Evolutionary conservation across 2,113 vertebrate genomes (phyloP), one percentile per base, ranked within the genome.

Genomic region (Paramisgurnus dabryanus): DNA sequence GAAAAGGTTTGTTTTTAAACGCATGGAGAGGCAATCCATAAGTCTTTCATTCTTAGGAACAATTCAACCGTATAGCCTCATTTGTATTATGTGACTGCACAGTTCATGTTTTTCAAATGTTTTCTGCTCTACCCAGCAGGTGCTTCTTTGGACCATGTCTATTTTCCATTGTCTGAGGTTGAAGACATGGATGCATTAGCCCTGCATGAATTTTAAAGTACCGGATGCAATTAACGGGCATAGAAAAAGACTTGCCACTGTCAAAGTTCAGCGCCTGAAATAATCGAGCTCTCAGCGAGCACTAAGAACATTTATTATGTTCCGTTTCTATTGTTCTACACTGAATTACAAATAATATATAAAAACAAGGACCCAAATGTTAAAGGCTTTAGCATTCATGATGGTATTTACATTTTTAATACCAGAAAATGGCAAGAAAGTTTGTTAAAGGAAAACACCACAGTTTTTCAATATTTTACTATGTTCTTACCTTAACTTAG

Each of bases 181-280:
- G 12, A 76, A 5, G 27, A 22, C 75, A 41, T 67, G 47, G 47
- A 65, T 50, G 55, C 71, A 74, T 74, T 74, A 74, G 71, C 71
- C 39, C 53, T 39, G 22, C 13, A 13, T 66, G 45, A 15, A 77
- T 40, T 77, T 11, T 41, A 77, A 50, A 77, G 61, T 76, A 55
- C 74, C 53, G 63, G 47, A 77, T 53, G 63, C 75, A 77, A 77
- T 77, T 77, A 77, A 55, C 11, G 17, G 11, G 6, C 11, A 61
- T 45, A 66, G 15, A 53, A 34, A 58, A 66, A 27, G 47, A 43
- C 58, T 76, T 47, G 39, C 27, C 10, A 40, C 27, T 65, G 74
- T 45, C 74, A 66, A 41, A 66, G 61, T 76, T 76, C 47, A 34
- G 12, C 9, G 15, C 66, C 17, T n/a, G 47, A 9, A 66, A 55